Base-by-base conservation (phyloP, 2,113 vertebrate species). In the Chaenogobius annularis region DNA sequence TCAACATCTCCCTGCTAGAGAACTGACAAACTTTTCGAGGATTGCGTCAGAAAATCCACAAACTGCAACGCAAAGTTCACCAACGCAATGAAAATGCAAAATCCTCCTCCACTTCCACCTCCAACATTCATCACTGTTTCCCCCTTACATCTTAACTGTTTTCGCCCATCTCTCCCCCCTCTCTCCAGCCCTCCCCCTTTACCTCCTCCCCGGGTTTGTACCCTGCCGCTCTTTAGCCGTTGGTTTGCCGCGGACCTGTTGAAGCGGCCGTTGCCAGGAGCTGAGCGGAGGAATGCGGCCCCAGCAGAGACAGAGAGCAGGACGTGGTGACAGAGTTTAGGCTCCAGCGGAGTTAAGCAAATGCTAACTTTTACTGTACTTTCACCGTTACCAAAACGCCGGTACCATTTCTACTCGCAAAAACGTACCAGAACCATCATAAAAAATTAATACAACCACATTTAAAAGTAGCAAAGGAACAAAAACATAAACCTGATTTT, bases 241-340 rank as follows among this genome's bases (percentile, higher is more conserved):
- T 35, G 56, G 82, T 89, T 89, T 89, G 87, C 88, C 78, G 85
- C 84, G 85, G 80, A 88, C 75, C 87, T 90, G 86, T 88, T 92
- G 88, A 91, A 92, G 91, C 85, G 83, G 72, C 81, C 82, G 91
- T 92, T 92, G 91, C 91, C 47, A 69, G 83, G 91, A 89, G 84
- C 79, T 77, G 87, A 85, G 74, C 86, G 66, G 68, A 87, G 89
- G 91, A 92, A 92, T 92, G 91, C 85, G 83, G 87, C 91, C 91
- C 91, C 91, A 89, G 84, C 85, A 70, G 88, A 91, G 89, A 58
- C 2, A 31, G 74, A 75, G 78, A 81, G 82, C 78, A 83, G 83
- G 82, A 84, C 72, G 81, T 65, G 55, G 80, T 74, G 59, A 73
- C 77, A 59, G 85, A 72, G 43, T 76, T 15, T 31, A 31, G 13